Base-by-base conservation (phyloP, 1,140 invertebrate genomes). In the Idris sp. region DNA sequence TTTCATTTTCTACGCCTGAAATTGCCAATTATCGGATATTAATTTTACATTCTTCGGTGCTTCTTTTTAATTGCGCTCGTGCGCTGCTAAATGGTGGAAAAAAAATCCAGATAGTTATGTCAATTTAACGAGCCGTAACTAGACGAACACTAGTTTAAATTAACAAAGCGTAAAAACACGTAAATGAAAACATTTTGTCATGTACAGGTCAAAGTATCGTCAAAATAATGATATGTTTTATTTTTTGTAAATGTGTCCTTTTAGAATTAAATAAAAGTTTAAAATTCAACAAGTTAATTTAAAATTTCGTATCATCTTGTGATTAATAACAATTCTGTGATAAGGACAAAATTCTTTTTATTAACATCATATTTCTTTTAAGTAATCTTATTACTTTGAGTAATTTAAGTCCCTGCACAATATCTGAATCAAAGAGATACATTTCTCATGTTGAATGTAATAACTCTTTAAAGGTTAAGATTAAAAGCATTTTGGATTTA, bases 381-480 rank as follows among this genome's bases (percentile, higher is more conserved):
- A 1, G 38, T 64, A 8, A 33, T 41, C 46, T 41, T 40, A 41
- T 44, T 40, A 49, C n/a, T 36, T 8, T 16, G 9, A 31, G 56
- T 64, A 64, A 64, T 64, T 64, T 64, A 53, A 64, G 44, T 64
- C 46, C 46, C 28, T 2, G 11, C 8, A 0, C 25, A 64, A 41
- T 51, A 13, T 33, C 36, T 43, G 31, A 7, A 62, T 46, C 43
- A 6, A 22, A 19, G 40, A 64, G 19, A 36, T 28, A 35, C 48
- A 46, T 53, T 65, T 40, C 10, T 54, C 16, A 22, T 28, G 19
- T 30, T 44, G 0, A 28, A 38, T 9, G 25, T 10, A 51, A 31
- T n/a, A n/a, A n/a, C 38, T 16, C 25, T 10, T 51, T 30, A 6
- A 35, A 6, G 35, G 19, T 43, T 33, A 33, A 62, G 46, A 36